Evolutionary conservation across 2,888 invertebrate species (phyloP), one percentile per base, ranked within the genome.

Genomic region (Philereme vetulata): DNA sequence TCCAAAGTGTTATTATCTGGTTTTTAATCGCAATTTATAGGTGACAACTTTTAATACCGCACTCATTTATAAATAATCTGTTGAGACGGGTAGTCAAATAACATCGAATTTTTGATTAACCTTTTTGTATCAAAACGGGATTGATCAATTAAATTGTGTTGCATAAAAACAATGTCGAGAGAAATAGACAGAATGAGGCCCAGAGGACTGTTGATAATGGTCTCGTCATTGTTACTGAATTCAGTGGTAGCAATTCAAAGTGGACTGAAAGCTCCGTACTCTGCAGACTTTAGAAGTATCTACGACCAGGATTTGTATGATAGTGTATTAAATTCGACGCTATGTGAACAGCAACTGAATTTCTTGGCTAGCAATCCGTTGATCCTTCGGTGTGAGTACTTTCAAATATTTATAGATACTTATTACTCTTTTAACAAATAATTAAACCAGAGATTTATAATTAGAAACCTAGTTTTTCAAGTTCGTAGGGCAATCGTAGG

Each of bases 301-400:
- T 84, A 80, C 62, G 80, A 85, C 21, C 51, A 74, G 40, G 72
- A 78, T 6, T 63, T 85, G 34, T 82, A 84, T 50, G 67, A 80
- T 33, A 73, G 68, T 68, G 83, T 79, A 4, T 57, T 85, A n/a
- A 71, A 85, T 65, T 46, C 74, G 0, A 70, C 60, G 1, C 53
- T 72, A 56, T 85, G 85, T 67, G 45, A 71, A 6, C 47, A 59
- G 1, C 84, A 84, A 58, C 48, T 84, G 51, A 47, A 53, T 4
- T 71, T 65, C 61, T 63, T 82, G 38, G 21, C 38, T 3, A 72
- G 63, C 11, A 46, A 67, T 51, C 21, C 67, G 0, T 55, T 81
- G 21, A 55, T 66, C 9, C 56, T 71, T 4, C 54, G 33, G 10
- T 84, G 84, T 82, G 62, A 81, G 82, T 81, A 46, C 10, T 10